These are phyloP conservation scores for Penaeus vannamei DNA, from an alignment of 1,140 invertebrate genomes.

Conservation along the genomic window DNA sequence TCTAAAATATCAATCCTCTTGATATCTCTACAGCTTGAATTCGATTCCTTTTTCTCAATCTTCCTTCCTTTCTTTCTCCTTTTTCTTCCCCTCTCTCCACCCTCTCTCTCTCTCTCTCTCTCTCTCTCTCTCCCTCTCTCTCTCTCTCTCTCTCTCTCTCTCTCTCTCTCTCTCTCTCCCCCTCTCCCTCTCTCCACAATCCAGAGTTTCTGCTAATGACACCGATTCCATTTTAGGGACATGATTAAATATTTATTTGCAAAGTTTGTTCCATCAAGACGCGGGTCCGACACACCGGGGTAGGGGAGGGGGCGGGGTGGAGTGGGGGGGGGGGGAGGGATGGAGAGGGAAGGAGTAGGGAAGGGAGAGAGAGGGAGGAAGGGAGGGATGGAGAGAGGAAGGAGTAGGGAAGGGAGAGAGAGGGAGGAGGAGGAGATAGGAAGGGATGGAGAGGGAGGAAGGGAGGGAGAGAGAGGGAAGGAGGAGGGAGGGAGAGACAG, in stretches of 20 bases:
- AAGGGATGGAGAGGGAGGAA: too few species aligned
- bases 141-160: not conserved
- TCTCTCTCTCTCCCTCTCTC: not conserved
- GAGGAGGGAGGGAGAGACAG: too few species aligned
- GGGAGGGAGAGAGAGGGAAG: too few species aligned
- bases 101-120: not conserved
- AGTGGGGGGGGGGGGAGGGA: not conserved
- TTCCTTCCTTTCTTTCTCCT: not conserved
- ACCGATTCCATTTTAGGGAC: constrained; percentile 56
- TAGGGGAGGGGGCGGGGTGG: too few species aligned
- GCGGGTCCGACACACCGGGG: constrained; percentile 23
- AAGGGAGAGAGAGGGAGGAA: not conserved
- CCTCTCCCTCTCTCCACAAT: constrained; percentile 23
- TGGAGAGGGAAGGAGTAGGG: not conserved
- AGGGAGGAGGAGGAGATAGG: too few species aligned
- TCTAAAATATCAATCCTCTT: too few species aligned
- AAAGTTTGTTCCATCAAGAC: constrained; percentile 45
- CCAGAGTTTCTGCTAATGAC: constrained; percentile 43
- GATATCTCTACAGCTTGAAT: too few species aligned
- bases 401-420: not conserved
- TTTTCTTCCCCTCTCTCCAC: not conserved
- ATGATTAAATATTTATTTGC: constrained; percentile 59
- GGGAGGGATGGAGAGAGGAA: not conserved
- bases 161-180: constrained; percentile 19
- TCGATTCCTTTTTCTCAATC: too few species aligned